These are phyloP conservation scores for Epirrhoe alternata DNA, from an alignment of 2,888 invertebrate species.

Conservation along the genomic window DNA sequence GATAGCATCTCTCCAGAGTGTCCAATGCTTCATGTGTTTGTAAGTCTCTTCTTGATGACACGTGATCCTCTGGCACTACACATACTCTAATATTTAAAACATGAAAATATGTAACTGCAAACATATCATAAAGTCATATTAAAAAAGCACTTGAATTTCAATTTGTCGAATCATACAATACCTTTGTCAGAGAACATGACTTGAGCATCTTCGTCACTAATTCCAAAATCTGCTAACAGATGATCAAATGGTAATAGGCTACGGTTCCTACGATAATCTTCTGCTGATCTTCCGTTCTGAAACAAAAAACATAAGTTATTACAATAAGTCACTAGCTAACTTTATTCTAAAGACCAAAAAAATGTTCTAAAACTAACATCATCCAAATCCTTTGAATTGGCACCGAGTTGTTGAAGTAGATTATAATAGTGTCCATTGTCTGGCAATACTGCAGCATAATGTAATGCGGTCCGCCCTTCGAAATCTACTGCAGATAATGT, in stretches of 20 bases:
- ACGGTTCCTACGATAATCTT: conserved; percentile 90
- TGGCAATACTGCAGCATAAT: conserved; percentile 93
- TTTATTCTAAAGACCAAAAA: not conserved
- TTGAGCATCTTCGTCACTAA: conserved; percentile 87
- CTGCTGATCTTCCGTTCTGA: conserved; percentile 91
- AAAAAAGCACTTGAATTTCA: conserved; percentile 6
- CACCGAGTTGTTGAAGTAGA: conserved; percentile 93
- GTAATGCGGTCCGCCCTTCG: conserved; percentile 93
- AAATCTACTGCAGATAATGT: conserved; percentile 92
- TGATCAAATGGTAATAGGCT: conserved; percentile 88
- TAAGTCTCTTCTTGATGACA: conserved; percentile 90
- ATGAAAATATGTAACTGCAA: conserved; percentile 20
- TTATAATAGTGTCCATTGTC: conserved; percentile 96
- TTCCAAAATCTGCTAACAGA: conserved; percentile 89
- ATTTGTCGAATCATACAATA: conserved; percentile 62
- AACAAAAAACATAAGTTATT: conserved; percentile 9
- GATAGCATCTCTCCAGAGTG: conserved; percentile 91
- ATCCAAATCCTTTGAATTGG: conserved; percentile 92
- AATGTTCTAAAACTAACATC: conserved; percentile 86
- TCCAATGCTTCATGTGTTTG: conserved; percentile 89
- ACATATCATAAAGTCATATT: not conserved
- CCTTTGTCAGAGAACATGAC: conserved; percentile 92
- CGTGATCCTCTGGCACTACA: conserved; percentile 90
- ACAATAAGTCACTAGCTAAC: not conserved
- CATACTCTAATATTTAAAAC: conserved; percentile 43